These are phyloP conservation scores for Elgaria multicarinata DNA, from an alignment of 2,113 vertebrate species.

Conservation along the genomic window DNA sequence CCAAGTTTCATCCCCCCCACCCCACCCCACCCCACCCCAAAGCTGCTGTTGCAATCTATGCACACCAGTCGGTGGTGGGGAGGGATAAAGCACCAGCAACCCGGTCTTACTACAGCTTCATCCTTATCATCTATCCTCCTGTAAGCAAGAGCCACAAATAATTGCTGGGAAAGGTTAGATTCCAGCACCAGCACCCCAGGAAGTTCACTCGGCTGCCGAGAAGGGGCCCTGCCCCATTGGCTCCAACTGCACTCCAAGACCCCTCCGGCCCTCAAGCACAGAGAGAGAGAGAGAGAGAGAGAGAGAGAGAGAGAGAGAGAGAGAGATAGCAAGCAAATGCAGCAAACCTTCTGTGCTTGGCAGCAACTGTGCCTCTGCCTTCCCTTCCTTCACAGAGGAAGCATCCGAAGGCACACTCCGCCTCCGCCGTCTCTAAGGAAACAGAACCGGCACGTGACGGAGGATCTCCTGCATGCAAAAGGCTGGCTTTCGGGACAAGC, in stretches of 20 bases:
- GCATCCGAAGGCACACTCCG: slow-evolving; percentile 75
- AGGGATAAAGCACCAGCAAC: neutral
- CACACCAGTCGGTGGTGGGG: slow-evolving; percentile 11
- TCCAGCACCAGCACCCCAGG: neutral
- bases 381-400: slow-evolving; percentile 74
- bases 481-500: neutral
- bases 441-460: slow-evolving; percentile 80
- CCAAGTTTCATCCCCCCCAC: neutral
- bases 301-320: slow-evolving; percentile 19
- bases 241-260: neutral
- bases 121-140: neutral
- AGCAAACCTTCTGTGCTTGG: slow-evolving; percentile 70
- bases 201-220: slow-evolving; percentile 4
- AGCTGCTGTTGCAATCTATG: neutral
- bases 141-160: neutral
- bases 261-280: neutral
- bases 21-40: neutral
- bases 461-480: slow-evolving; percentile 55
- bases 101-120: neutral
- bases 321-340: slow-evolving; percentile 59
- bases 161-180: neutral
- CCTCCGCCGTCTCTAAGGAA: slow-evolving; percentile 86
- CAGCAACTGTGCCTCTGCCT: slow-evolving; percentile 61
- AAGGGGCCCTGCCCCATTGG: neutral
- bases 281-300: slow-evolving; percentile 25